A percentile compares a stretch with the other conserved stretches of the same genome.
Evolutionary conservation across 2,888 invertebrate species (phyloP).

Genomic region (Helobdella robusta): DNA sequence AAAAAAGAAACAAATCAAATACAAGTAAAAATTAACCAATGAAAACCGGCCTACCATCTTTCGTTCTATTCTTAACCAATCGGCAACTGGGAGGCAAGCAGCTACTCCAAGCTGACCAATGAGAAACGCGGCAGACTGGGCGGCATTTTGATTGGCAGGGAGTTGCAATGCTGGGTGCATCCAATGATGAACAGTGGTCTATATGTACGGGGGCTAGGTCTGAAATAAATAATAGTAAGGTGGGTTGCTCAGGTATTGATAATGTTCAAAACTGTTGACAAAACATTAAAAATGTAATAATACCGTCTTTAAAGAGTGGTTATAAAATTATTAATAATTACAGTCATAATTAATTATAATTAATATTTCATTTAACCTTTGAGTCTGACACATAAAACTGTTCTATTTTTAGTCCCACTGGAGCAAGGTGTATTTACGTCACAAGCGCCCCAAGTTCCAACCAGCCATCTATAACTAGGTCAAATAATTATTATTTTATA

Average conservation of each 20-base stretch:
- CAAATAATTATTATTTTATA: not conserved
- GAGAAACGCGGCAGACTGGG: slow-evolving; percentile 30
- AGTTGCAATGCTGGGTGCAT: slow-evolving; percentile 29
- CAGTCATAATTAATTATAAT: not conserved
- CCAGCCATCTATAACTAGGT: slow-evolving; percentile 31
- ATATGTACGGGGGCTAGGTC: slow-evolving; percentile 30
- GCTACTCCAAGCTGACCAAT: slow-evolving; percentile 33
- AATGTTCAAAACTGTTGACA: not conserved
- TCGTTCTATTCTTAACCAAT: slow-evolving; percentile 27
- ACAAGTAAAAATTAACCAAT: not conserved
- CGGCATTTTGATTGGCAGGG: slow-evolving; percentile 31
- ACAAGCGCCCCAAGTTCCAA: slow-evolving; percentile 30
- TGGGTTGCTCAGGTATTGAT: not conserved
- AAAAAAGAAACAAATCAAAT: not conserved
- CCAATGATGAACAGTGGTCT: slow-evolving; percentile 26
- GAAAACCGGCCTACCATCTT: slow-evolving; percentile 25
- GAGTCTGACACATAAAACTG: slow-evolving; percentile 29
- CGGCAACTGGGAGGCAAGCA: slow-evolving; percentile 34
- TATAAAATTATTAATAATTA: not conserved
- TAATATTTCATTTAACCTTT: slow-evolving; percentile 21
- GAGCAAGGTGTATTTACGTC: slow-evolving; percentile 26
- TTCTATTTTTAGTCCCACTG: slow-evolving; percentile 28
- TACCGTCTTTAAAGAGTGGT: too few relatives aligned
- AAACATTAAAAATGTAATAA: too few relatives aligned
- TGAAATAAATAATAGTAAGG: slow-evolving; percentile 20